Base-by-base conservation (phyloP, 2,888 invertebrate genomes). In the Arctia plantaginis region DNA sequence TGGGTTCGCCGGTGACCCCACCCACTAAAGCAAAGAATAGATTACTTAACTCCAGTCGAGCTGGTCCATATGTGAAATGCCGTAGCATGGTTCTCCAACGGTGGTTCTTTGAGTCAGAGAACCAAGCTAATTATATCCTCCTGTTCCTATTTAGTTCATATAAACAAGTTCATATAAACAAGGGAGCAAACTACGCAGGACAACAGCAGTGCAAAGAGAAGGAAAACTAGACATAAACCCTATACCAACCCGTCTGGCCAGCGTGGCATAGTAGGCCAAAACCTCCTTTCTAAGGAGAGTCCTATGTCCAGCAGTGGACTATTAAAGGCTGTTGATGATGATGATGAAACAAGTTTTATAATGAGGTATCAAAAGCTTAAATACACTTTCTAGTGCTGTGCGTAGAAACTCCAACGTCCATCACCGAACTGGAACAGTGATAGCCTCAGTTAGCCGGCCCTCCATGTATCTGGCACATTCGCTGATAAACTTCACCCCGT, bases 401-500 rank as follows among this genome's bases (percentile, higher is more conserved):
- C 47, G 23, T 65, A 64, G 71, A 71, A 71, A 65, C 71, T 23
- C 15, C 18, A 41, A 27, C 70, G 74, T 74, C 64, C 74, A 74
- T 74, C 74, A 74, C 74, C 66, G 23, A 74, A 74, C 39, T 74
- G 64, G 74, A 67, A 30, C 71, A 62, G n/a, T 69, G 75, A 75
- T 75, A 75, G 75, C 69, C 69, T 67, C 73, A 30, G 73, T 66
- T 67, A 69, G 66, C 69, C 55, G 74, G 51, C 79, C 77, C 75
- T 76, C 74, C 74, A 78, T 83, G 83, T 85, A 79, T 78, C 76
- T 82, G 87, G 82, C 78, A 87, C 82, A 86, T 87, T 79, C 72
- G 77, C 76, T 87, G 90, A 90, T 90, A 90, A 90, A 84, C 87
- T 85, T 82, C 84, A 84, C 83, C 82, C 79, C 78, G 86, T 86